Evolutionary conservation across 2,113 vertebrate genomes (phyloP).

Genomic region (Apodemus speciosus): DNA sequence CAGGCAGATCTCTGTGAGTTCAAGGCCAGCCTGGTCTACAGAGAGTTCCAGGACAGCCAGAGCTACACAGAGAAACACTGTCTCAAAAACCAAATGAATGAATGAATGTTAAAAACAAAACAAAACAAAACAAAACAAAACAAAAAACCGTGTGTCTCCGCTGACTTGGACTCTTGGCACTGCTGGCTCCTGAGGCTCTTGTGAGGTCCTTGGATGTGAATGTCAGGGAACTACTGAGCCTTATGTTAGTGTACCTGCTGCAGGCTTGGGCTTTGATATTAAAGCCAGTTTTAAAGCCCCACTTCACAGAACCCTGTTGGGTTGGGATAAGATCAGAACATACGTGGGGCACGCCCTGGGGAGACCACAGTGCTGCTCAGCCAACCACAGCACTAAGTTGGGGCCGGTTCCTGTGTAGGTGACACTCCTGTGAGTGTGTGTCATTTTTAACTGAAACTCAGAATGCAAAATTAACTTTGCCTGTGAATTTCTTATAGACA

Average conservation of each 20-base stretch:
- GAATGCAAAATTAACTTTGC: neutral
- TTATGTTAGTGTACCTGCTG: too few species aligned
- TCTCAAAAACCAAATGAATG: neutral
- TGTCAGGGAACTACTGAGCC: neutral
- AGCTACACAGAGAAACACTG: neutral
- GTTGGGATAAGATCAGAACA: neutral
- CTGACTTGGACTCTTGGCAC: neutral
- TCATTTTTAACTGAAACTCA: neutral
- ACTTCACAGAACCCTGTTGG: neutral
- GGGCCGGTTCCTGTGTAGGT: neutral
- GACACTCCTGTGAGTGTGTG: neutral
- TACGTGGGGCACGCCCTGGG: neutral
- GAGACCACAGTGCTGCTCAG: neutral
- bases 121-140: too few species aligned
- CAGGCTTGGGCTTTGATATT: fast-evolving
- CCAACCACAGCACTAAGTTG: too few species aligned
- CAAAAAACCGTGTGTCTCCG: neutral
- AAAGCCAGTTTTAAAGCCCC: neutral
- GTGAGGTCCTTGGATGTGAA: fast-evolving
- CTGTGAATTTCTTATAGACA: neutral
- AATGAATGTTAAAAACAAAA: neutral
- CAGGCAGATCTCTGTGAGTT: neutral
- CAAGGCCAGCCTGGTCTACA: too few species aligned
- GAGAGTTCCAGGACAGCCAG: neutral
- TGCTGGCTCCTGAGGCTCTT: neutral